Evolutionary conservation across 2,113 vertebrate genomes (phyloP).

Genomic region (Paralichthys olivaceus): DNA sequence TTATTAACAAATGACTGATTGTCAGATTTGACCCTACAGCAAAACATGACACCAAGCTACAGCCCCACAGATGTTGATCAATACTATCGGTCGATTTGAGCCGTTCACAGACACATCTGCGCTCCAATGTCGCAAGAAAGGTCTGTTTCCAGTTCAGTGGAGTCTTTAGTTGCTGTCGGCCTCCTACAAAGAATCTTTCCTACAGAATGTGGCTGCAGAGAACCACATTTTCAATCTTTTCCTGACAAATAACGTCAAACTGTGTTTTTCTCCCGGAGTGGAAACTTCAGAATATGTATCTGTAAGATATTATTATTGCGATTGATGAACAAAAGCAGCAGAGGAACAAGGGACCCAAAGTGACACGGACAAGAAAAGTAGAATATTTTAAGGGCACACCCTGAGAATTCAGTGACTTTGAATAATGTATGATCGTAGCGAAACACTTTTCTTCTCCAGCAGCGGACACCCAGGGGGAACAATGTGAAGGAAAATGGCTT

Average conservation of each 20-base stretch:
- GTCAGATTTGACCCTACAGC: background rate
- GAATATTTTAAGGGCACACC: conserved; percentile 60
- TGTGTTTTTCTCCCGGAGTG: background rate
- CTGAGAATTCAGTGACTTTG: conserved; percentile 53
- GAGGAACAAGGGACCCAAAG: conserved; percentile 25
- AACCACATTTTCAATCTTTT: background rate
- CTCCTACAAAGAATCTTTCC: background rate
- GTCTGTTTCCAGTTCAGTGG: too few relatives aligned
- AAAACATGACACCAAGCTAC: too few relatives aligned
- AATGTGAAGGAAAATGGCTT: conserved; percentile 35
- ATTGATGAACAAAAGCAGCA: conserved; percentile 22
- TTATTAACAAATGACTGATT: background rate
- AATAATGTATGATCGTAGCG: conserved; percentile 66
- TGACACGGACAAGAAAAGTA: conserved; percentile 56
- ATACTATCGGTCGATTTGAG: background rate
- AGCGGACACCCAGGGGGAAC: conserved; percentile 30
- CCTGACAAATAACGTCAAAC: background rate
- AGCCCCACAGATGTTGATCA: too few relatives aligned
- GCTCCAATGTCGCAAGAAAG: too few relatives aligned
- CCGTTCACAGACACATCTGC: background rate
- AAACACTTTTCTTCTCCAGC: conserved; percentile 39
- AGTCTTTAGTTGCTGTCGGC: too few relatives aligned
- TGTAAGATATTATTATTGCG: conserved; percentile 18
- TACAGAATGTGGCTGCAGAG: background rate
- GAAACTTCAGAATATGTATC: conserved; percentile 2